Percentiles rank a stretch among this genome's conserved stretches.
Conservation (phyloP, 2,888 invertebrate genomes). For the Cosmopolites sordidus region DNA sequence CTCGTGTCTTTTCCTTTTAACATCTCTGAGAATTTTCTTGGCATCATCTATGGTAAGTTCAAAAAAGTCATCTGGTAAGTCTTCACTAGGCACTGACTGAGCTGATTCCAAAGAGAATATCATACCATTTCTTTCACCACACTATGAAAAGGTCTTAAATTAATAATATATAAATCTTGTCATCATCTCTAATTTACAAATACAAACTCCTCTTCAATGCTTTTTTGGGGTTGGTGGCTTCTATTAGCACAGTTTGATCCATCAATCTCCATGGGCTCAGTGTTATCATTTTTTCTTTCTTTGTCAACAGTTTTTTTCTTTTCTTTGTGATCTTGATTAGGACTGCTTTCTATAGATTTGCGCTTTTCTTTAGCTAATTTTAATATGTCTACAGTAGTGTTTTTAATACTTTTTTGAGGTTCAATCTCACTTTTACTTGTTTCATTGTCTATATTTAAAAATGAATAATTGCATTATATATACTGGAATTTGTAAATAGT, state of each 20-base stretch:
- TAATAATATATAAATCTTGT: not conserved
- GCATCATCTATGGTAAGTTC: slow-evolving; percentile 81
- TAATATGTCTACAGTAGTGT: slow-evolving; percentile 31
- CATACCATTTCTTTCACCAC: slow-evolving; percentile 71
- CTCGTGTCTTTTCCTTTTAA: slow-evolving; percentile 60
- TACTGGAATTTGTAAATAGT: too few species aligned
- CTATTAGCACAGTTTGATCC: slow-evolving; percentile 21
- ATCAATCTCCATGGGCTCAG: slow-evolving; percentile 35
- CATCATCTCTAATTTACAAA: slow-evolving; percentile 41
- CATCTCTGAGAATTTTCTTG: slow-evolving; percentile 67
- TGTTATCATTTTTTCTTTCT: slow-evolving; percentile 7
- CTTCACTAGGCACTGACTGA: slow-evolving; percentile 62
- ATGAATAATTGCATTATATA: too few species aligned
- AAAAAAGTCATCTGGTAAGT: slow-evolving; percentile 83
- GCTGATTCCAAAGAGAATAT: slow-evolving; percentile 62
- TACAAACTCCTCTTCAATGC: slow-evolving; percentile 43
- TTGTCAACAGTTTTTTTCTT: slow-evolving; percentile 24
- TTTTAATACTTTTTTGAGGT: slow-evolving; percentile 29
- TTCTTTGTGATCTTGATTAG: slow-evolving; percentile 19
- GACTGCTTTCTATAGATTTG: slow-evolving; percentile 27
- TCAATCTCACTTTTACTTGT: slow-evolving; percentile 7
- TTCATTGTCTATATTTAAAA: not conserved
- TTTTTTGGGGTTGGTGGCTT: slow-evolving; percentile 15
- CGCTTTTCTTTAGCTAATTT: slow-evolving; percentile 36
- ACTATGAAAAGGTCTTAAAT: slow-evolving; percentile 49